Conservation (phyloP, 1,140 invertebrate genomes). For the Lepidurus apus region DNA sequence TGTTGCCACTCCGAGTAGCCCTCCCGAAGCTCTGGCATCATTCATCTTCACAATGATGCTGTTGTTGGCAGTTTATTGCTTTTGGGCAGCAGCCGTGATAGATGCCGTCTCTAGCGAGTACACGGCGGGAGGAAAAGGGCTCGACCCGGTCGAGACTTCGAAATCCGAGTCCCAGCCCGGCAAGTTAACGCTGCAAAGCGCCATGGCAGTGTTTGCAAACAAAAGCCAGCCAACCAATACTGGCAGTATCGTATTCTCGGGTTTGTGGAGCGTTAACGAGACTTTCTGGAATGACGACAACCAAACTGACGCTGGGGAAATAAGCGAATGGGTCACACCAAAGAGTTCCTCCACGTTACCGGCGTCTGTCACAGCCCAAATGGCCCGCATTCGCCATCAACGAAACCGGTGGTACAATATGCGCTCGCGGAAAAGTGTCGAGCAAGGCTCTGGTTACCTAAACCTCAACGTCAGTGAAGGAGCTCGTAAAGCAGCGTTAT, state of each 20-base stretch:
- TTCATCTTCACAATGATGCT: conserved; percentile 8
- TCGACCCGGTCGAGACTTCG: neutral
- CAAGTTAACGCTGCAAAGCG: neutral
- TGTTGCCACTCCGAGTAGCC: neutral
- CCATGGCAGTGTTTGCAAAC: conserved; percentile 3
- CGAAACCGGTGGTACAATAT: neutral
- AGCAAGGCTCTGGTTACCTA: neutral
- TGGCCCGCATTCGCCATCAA: conserved; percentile 12
- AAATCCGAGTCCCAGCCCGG: neutral
- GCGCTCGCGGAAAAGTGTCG: neutral
- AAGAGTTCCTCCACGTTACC: neutral
- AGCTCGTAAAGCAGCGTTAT: neutral
- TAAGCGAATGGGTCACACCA: neutral
- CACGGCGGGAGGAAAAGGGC: neutral
- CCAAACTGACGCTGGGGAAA: conserved; percentile 17
- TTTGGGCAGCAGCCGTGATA: conserved; percentile 13
- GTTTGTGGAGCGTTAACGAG: neutral
- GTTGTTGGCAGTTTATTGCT: conserved; percentile 21
- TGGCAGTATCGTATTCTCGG: neutral
- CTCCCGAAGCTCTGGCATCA: neutral
- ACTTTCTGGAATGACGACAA: neutral
- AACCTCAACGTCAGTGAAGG: neutral
- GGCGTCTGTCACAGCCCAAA: neutral
- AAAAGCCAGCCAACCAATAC: neutral
- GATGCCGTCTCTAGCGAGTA: neutral